A percentile compares a stretch with the other conserved stretches of the same genome.
phyloP scores from a whole-genome alignment of 2,888 invertebrate species.

The Cerastis rubricosa region DNA sequence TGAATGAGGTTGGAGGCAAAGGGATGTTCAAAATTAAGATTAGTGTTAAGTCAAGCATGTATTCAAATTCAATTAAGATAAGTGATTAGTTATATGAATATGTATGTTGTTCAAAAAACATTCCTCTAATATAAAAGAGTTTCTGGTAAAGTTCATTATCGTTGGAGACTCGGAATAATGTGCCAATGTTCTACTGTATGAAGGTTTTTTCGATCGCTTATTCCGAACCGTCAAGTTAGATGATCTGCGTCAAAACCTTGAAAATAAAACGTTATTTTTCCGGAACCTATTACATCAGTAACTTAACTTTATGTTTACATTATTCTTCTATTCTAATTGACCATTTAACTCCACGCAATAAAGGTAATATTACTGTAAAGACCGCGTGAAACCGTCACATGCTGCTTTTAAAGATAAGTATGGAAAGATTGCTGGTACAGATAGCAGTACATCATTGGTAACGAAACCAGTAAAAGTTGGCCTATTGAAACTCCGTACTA shows the following conservation, averaged over 20 bases:
- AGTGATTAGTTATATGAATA: background rate
- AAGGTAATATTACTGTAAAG: slow-evolving; percentile 6
- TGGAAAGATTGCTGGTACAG: slow-evolving; percentile 5
- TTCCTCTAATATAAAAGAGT: background rate
- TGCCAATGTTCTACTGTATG: background rate
- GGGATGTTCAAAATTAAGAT: background rate
- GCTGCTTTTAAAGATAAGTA: slow-evolving; percentile 27
- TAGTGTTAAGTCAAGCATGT: background rate
- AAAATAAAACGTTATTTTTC: background rate
- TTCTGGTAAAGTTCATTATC: background rate
- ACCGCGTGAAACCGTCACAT: slow-evolving; percentile 32
- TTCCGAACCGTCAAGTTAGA: background rate
- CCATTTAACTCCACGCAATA: slow-evolving; percentile 34
- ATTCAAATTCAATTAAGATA: background rate
- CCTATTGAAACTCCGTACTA: background rate
- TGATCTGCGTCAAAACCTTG: background rate
- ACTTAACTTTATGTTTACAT: background rate
- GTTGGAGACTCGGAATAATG: background rate
- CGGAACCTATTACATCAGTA: slow-evolving; percentile 7
- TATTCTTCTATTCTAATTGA: slow-evolving; percentile 46
- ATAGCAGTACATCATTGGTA: background rate
- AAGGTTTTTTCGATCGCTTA: background rate
- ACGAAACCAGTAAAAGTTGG: background rate
- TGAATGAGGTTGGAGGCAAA: background rate
- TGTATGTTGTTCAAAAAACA: background rate